Percentiles rank a stretch among this genome's conserved stretches.
Evolutionary conservation across 1,140 invertebrate species (phyloP).

Genomic region (Tetragonula clypearis): DNA sequence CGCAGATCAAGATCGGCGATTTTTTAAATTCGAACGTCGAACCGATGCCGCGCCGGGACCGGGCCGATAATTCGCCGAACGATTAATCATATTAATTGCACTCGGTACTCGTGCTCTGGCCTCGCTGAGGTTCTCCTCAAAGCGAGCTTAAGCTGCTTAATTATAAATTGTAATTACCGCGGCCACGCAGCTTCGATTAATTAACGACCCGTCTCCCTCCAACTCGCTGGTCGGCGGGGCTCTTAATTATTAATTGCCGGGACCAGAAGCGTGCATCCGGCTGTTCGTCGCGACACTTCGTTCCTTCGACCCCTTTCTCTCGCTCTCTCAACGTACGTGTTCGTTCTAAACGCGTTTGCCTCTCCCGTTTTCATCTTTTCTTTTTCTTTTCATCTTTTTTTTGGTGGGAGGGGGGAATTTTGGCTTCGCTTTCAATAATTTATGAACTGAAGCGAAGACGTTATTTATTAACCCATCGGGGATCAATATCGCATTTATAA

Average conservation of each 20-base stretch:
- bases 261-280: slow-evolving; percentile 68
- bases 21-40: slow-evolving; percentile 57
- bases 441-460: too few relatives aligned
- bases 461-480: too few relatives aligned
- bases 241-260: slow-evolving; percentile 73
- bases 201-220: slow-evolving; percentile 72
- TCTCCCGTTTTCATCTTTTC: not conserved
- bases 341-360: slow-evolving; percentile 18
- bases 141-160: slow-evolving; percentile 76
- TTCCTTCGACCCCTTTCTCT: slow-evolving; percentile 56
- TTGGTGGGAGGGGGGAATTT: too few relatives aligned
- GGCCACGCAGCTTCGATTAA: slow-evolving; percentile 76
- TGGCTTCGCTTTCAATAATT: too few relatives aligned
- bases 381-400: too few relatives aligned
- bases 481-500: too few relatives aligned
- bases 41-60: slow-evolving; percentile 12
- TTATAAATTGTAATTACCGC: slow-evolving; percentile 81
- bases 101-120: slow-evolving; percentile 51
- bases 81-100: slow-evolving; percentile 80
- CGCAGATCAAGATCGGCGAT: slow-evolving; percentile 55
- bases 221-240: slow-evolving; percentile 52
- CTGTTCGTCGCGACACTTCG: slow-evolving; percentile 71
- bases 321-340: not conserved
- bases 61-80: slow-evolving; percentile 73
- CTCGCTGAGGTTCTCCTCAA: slow-evolving; percentile 46